A percentile compares a stretch with the other conserved stretches of the same genome.
These are phyloP conservation scores for Hylomyscus alleni DNA, from an alignment of 2,797 vertebrate genomes.

Conservation along the genomic window DNA sequence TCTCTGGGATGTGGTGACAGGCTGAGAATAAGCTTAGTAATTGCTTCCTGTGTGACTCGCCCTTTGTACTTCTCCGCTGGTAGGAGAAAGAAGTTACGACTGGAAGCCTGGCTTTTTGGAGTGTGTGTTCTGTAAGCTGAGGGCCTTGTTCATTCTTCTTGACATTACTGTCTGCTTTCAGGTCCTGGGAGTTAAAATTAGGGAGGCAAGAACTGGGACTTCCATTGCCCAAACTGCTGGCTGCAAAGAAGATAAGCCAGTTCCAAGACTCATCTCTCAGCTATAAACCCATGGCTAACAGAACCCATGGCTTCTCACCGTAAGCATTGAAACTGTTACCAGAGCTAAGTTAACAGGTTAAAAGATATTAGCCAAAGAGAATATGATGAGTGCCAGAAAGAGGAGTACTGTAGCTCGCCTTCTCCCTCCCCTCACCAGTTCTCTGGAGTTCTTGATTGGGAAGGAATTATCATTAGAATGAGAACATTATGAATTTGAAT, in stretches of 20 bases:
- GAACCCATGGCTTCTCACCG: not conserved
- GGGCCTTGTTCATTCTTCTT: not conserved
- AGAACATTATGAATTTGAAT: not conserved
- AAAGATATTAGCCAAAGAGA: not conserved
- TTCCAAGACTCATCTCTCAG: not conserved
- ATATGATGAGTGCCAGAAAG: not conserved
- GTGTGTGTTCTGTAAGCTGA: not conserved
- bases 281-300: not conserved
- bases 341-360: not conserved
- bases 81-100: not conserved
- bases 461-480: not conserved
- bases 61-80: not conserved
- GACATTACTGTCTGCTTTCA: not conserved
- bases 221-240: not conserved
- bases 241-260: not conserved
- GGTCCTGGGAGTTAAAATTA: not conserved
- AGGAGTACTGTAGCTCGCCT: not conserved
- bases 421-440: not conserved
- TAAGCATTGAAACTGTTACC: not conserved
- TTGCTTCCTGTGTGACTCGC: not conserved
- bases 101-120: conserved; percentile 1
- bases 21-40: not conserved
- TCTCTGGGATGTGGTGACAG: not conserved
- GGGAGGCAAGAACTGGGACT: not conserved
- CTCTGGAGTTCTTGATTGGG: not conserved